These are phyloP conservation scores for Chironomus riparius DNA, from an alignment of 2,888 invertebrate species.

Conservation along the genomic window DNA sequence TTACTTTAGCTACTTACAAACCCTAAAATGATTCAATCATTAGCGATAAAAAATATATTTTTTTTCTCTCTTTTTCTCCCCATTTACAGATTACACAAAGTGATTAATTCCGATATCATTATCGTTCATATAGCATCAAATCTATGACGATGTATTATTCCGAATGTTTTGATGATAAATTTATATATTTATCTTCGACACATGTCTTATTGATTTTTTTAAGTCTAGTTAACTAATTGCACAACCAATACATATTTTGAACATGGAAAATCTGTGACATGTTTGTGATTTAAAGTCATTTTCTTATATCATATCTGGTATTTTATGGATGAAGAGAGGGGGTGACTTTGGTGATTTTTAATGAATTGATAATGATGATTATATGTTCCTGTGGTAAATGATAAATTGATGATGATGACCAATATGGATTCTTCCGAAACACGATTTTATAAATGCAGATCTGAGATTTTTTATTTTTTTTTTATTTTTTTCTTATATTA, in stretches of 20 bases:
- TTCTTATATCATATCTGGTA: neutral
- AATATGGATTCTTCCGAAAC: no score
- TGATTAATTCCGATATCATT: neutral
- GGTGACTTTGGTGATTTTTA: neutral
- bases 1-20: neutral
- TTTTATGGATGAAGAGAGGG: neutral
- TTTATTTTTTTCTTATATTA: no score
- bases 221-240: neutral
- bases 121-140: neutral
- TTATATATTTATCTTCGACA: neutral
- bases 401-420: neutral
- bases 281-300: neutral
- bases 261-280: neutral
- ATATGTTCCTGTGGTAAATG: neutral
- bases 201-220: neutral
- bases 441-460: no score
- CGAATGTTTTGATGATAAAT: no score
- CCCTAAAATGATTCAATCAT: neutral
- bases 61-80: neutral
- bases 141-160: neutral
- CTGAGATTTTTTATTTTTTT: no score
- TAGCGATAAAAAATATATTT: neutral
- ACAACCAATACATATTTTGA: neutral
- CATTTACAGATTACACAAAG: slow-evolving; percentile 4
- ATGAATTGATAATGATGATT: neutral